Percentiles rank a stretch among this genome's conserved stretches.
These are phyloP conservation scores for Puntigrus tetrazona DNA, from an alignment of 2,113 vertebrate genomes.

Conservation along the genomic window DNA sequence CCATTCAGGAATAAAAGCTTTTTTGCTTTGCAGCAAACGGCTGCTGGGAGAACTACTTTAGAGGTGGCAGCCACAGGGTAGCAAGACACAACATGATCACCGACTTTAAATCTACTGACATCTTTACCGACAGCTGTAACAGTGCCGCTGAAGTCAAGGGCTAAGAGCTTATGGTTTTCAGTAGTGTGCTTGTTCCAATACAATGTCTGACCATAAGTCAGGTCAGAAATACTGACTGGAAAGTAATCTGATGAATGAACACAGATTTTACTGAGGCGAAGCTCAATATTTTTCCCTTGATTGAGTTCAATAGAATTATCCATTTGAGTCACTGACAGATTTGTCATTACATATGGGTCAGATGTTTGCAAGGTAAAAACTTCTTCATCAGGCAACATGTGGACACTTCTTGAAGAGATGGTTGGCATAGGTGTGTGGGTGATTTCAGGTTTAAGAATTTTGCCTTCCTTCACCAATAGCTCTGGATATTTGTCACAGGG, in stretches of 20 bases:
- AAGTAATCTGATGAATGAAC: conserved; percentile 86
- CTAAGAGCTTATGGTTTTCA: conserved; percentile 77
- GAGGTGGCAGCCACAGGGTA: conserved; percentile 78
- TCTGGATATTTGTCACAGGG: conserved; percentile 74
- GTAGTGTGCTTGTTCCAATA: conserved; percentile 80
- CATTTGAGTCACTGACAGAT: conserved; percentile 70
- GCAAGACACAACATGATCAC: conserved; percentile 79
- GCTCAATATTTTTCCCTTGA: conserved; percentile 69
- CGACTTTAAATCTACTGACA: conserved; percentile 81
- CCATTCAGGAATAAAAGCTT: conserved; percentile 72
- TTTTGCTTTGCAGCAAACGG: conserved; percentile 77
- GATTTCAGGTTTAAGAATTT: conserved; percentile 69
- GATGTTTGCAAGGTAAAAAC: conserved; percentile 75
- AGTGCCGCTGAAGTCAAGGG: conserved; percentile 82
- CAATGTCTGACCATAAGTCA: conserved; percentile 75
- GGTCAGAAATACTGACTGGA: conserved; percentile 78
- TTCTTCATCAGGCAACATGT: conserved; percentile 53
- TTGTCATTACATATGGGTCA: conserved; percentile 68
- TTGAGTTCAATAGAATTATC: neutral
- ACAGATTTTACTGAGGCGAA: conserved; percentile 76
- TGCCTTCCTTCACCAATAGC: conserved; percentile 76
- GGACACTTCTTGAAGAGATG: neutral
- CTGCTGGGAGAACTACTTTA: conserved; percentile 73
- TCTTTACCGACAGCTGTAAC: conserved; percentile 76
- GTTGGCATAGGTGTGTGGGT: conserved; percentile 65